Evolutionary conservation across 2,113 vertebrate species (phyloP).

Genomic region (Tenebrosternarchus preto): DNA sequence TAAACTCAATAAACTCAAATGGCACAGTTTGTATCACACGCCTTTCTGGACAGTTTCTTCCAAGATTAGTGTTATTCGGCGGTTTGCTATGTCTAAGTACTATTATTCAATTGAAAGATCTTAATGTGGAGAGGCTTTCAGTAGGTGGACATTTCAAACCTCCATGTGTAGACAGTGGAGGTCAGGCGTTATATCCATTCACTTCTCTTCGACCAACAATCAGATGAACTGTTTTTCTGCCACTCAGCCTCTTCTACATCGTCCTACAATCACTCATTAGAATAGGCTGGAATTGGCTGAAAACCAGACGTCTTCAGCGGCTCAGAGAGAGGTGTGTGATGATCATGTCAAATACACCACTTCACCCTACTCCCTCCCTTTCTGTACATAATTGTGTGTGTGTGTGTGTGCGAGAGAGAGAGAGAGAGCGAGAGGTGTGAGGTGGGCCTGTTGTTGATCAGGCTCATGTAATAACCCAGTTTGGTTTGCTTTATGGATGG

Average conservation of each 20-base stretch:
- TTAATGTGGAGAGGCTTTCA: not conserved
- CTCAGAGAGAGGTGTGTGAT: slow-evolving; percentile 31
- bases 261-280: slow-evolving; percentile 37
- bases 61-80: slow-evolving; percentile 41
- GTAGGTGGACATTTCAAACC: not conserved
- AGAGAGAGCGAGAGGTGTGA: not conserved
- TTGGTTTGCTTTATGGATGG: slow-evolving; percentile 42
- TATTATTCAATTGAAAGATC: slow-evolving; percentile 27
- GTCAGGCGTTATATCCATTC: slow-evolving; percentile 5
- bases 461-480: slow-evolving; percentile 45
- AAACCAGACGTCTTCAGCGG: slow-evolving; percentile 49
- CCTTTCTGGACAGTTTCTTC: slow-evolving; percentile 36
- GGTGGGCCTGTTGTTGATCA: slow-evolving; percentile 45
- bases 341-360: slow-evolving; percentile 42
- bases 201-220: slow-evolving; percentile 42
- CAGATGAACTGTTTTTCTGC: slow-evolving; percentile 28
- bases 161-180: not conserved
- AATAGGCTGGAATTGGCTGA: slow-evolving; percentile 38
- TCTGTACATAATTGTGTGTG: slow-evolving; percentile 2
- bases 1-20: slow-evolving; percentile 30
- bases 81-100: slow-evolving; percentile 31
- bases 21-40: slow-evolving; percentile 35
- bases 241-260: slow-evolving; percentile 29
- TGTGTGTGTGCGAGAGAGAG: slow-evolving; percentile 10
- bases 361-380: slow-evolving; percentile 12